Conservation (phyloP, 2,797 vertebrate species). For the Danio albolineatus region DNA sequence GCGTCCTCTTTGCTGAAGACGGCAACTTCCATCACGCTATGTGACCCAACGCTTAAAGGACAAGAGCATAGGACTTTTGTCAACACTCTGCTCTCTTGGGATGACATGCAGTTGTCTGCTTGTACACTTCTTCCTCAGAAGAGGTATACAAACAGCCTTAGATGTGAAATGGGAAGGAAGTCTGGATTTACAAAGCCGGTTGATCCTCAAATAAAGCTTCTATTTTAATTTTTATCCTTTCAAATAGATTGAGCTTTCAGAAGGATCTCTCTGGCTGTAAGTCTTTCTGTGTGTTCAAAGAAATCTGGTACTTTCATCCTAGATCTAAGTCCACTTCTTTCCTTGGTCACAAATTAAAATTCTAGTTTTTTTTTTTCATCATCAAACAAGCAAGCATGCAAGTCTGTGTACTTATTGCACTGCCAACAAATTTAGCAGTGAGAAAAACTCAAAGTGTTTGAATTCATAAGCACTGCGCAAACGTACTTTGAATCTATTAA, state of each 20-base stretch:
- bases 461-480: slow-evolving; percentile 14
- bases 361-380: not conserved
- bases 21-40: slow-evolving; percentile 37
- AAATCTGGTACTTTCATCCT: slow-evolving; percentile 18
- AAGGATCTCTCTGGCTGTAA: slow-evolving; percentile 10
- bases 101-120: slow-evolving; percentile 18
- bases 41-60: slow-evolving; percentile 34
- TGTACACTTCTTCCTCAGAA: slow-evolving; percentile 18
- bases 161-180: slow-evolving; percentile 30
- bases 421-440: not conserved
- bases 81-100: slow-evolving; percentile 28
- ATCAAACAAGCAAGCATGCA: not conserved
- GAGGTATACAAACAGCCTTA: slow-evolving; percentile 11
- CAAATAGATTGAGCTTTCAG: slow-evolving; percentile 26
- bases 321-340: slow-evolving; percentile 22
- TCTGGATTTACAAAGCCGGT: not conserved
- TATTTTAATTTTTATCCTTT: slow-evolving; percentile 31
- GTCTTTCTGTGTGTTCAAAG: slow-evolving; percentile 22
- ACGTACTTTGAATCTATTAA: slow-evolving; percentile 21
- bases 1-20: slow-evolving; percentile 23
- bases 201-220: slow-evolving; percentile 15
- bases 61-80: slow-evolving; percentile 16
- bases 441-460: not conserved
- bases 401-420: not conserved
- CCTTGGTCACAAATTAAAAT: slow-evolving; percentile 29